phyloP scores from a whole-genome alignment of 2,113 vertebrate genomes.

The Cnemophilus loriae region DNA sequence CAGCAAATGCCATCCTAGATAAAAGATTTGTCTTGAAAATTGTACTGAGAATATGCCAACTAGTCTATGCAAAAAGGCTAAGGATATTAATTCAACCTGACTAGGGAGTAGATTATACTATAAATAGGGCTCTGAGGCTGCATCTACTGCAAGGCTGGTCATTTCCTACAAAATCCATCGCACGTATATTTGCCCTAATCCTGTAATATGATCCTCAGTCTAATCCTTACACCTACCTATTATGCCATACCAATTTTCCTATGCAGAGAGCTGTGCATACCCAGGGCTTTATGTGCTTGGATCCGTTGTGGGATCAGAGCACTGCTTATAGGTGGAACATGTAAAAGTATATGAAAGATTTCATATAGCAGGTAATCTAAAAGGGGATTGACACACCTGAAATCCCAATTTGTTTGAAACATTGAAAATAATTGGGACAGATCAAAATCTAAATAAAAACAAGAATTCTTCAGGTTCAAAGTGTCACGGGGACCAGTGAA shows the following conservation, averaged over 20 bases:
- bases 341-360: not conserved
- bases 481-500: fast-evolving
- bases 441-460: not conserved
- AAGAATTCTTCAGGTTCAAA: not conserved
- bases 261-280: not conserved
- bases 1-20: slow-evolving; percentile 26
- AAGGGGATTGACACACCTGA: not conserved
- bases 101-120: slow-evolving; percentile 44
- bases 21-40: not conserved
- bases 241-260: not conserved
- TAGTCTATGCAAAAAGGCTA: slow-evolving; percentile 30
- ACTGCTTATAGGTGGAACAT: not conserved
- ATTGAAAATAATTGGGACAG: not conserved
- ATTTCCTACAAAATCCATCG: not conserved
- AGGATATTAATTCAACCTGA: slow-evolving; percentile 45
- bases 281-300: not conserved
- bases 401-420: not conserved
- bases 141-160: slow-evolving; percentile 1
- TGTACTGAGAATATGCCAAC: slow-evolving; percentile 24
- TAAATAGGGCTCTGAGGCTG: slow-evolving; percentile 36
- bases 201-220: not conserved
- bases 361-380: not conserved
- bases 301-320: not conserved
- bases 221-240: slow-evolving; percentile 6
- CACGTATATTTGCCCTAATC: not conserved